These are phyloP conservation scores for Aphodius sticticus DNA, from an alignment of 2,888 invertebrate species.

Conservation along the genomic window DNA sequence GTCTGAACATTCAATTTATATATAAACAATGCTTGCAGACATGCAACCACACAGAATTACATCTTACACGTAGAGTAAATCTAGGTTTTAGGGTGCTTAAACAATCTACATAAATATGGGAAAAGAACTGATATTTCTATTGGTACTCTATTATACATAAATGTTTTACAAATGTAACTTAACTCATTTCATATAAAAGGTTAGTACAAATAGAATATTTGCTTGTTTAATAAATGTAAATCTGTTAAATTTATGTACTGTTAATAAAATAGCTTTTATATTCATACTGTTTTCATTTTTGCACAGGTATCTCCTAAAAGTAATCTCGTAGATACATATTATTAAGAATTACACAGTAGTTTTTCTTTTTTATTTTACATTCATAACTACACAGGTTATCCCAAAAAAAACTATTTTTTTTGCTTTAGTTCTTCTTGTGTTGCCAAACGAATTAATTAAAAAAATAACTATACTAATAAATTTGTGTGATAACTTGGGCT, in stretches of 20 bases:
- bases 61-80: not conserved
- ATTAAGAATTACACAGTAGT: too few species aligned
- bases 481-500: too few species aligned
- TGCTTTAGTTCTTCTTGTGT: too few species aligned
- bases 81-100: not conserved
- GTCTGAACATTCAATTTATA: not conserved
- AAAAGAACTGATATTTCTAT: conserved; percentile 26
- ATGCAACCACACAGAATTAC: not conserved
- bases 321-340: too few species aligned
- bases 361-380: too few species aligned
- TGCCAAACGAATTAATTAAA: too few species aligned
- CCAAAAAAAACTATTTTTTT: too few species aligned
- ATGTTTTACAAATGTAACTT: conserved; percentile 17
- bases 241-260: conserved; percentile 4
- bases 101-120: conserved; percentile 19
- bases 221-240: conserved; percentile 11
- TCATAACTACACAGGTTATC: too few species aligned
- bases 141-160: conserved; percentile 23
- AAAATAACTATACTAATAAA: too few species aligned
- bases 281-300: not conserved
- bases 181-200: not conserved
- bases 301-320: too few species aligned
- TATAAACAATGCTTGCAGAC: not conserved
- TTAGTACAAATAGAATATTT: conserved; percentile 22
- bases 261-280: conserved; percentile 4